Percentiles rank a stretch among this genome's conserved stretches.
phyloP scores from a whole-genome alignment of 2,888 invertebrate genomes.

The Pristionchus exspectatus region DNA sequence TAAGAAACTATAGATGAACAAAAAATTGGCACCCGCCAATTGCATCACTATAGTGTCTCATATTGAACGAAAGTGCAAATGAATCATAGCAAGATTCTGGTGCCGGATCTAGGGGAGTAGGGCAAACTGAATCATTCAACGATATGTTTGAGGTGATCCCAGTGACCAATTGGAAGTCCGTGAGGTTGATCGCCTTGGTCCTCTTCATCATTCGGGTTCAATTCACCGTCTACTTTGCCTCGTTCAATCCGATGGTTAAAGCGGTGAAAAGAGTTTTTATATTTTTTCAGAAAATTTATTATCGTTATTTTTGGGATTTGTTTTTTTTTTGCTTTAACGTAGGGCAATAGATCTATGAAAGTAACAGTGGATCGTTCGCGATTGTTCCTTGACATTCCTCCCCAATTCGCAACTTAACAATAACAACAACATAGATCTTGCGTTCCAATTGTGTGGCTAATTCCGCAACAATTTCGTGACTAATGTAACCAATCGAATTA shows the following conservation, averaged over 20 bases:
- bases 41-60: too few species aligned
- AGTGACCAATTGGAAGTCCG: conserved; percentile 58
- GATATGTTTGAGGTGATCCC: conserved; percentile 1
- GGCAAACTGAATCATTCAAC: conserved; percentile 2
- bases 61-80: not conserved
- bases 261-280: conserved; percentile 33
- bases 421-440: not conserved
- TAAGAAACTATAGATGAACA: not conserved
- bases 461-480: not conserved
- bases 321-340: too few species aligned
- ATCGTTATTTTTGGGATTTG: too few species aligned
- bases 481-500: not conserved
- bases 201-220: conserved; percentile 59
- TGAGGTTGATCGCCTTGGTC: conserved; percentile 57
- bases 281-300: too few species aligned
- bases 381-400: not conserved
- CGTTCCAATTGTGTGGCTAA: not conserved
- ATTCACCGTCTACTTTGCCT: conserved; percentile 60
- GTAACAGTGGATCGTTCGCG: too few species aligned
- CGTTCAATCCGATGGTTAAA: conserved; percentile 58
- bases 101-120: not conserved
- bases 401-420: not conserved
- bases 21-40: too few species aligned
- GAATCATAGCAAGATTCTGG: not conserved
- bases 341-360: too few species aligned